These are phyloP conservation scores for Ptychodera flava DNA, from an alignment of 35 echinoderm and acorn worm genomes.

Conservation along the genomic window DNA sequence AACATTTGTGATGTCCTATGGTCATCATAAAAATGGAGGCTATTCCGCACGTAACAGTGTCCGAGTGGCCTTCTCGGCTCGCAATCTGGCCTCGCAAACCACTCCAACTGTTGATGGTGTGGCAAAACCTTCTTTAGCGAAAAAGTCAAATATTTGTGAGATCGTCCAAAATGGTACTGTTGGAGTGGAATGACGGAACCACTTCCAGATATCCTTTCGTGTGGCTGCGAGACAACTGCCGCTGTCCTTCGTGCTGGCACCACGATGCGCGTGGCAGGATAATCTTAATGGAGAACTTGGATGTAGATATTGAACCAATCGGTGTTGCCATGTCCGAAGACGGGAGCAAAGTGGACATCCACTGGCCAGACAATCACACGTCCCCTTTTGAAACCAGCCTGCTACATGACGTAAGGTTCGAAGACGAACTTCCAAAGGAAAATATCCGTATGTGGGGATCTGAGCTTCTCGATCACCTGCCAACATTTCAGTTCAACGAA, in stretches of 20 bases:
- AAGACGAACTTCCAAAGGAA: background rate
- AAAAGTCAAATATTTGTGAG: too few relatives aligned
- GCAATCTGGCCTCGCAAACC: too few relatives aligned
- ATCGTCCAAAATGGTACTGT: too few relatives aligned
- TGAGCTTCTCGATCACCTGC: background rate
- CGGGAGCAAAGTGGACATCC: background rate
- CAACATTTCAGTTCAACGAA: background rate
- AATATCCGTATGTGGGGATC: background rate
- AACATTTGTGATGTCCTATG: too few relatives aligned
- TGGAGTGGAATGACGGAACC: conserved; percentile 16
- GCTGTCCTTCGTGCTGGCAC: conserved; percentile 32
- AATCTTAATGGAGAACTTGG: background rate
- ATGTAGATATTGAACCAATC: background rate
- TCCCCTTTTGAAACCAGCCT: background rate
- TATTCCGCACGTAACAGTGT: too few relatives aligned
- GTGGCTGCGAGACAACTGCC: conserved; percentile 56
- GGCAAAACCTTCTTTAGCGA: too few relatives aligned
- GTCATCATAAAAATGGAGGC: too few relatives aligned
- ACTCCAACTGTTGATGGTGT: too few relatives aligned
- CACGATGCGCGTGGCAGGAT: background rate
- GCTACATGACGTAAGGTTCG: background rate
- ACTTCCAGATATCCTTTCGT: conserved; percentile 36
- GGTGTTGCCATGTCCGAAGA: background rate
- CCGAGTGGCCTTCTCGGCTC: too few relatives aligned
- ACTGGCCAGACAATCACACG: background rate